Percentiles rank a stretch among this genome's conserved stretches.
phyloP scores from a whole-genome alignment of 2,797 vertebrate genomes.

The Poecile montanus region DNA sequence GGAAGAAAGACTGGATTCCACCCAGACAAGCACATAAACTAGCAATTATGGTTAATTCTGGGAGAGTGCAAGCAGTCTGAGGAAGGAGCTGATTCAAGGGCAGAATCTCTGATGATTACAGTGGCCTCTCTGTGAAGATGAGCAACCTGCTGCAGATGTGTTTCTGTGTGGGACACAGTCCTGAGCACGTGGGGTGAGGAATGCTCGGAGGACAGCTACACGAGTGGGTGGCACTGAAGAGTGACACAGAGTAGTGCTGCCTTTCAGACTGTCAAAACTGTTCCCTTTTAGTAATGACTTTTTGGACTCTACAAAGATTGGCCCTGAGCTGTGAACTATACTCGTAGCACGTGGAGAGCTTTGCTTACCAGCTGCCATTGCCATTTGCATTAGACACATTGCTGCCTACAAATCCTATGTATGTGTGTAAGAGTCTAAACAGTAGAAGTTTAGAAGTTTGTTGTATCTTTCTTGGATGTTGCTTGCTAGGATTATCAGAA shows the following conservation, averaged over 20 bases:
- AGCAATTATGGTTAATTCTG: not conserved
- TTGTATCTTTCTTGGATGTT: not conserved
- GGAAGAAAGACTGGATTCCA: not conserved
- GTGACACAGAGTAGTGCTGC: not conserved
- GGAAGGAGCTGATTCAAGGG: not conserved
- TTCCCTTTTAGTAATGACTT: not conserved
- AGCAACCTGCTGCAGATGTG: not conserved
- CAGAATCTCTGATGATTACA: not conserved
- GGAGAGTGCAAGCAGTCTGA: not conserved
- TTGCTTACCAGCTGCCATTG: not conserved
- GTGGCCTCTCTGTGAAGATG: not conserved
- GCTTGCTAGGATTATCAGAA: not conserved
- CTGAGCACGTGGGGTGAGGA: not conserved
- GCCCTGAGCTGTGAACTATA: not conserved
- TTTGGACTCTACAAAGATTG: not conserved
- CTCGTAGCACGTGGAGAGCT: fast-evolving
- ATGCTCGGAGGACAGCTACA: not conserved
- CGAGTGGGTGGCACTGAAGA: not conserved
- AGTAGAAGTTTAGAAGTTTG: not conserved
- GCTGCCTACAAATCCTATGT: not conserved
- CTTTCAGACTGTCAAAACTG: not conserved
- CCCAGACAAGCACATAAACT: not conserved
- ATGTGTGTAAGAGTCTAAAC: fast-evolving
- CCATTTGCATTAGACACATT: not conserved
- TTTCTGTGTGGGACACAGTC: not conserved